Percentiles rank a stretch among this genome's conserved stretches.
These are phyloP conservation scores for Cavia aperea DNA, from an alignment of 2,113 vertebrate genomes.

Conservation along the genomic window DNA sequence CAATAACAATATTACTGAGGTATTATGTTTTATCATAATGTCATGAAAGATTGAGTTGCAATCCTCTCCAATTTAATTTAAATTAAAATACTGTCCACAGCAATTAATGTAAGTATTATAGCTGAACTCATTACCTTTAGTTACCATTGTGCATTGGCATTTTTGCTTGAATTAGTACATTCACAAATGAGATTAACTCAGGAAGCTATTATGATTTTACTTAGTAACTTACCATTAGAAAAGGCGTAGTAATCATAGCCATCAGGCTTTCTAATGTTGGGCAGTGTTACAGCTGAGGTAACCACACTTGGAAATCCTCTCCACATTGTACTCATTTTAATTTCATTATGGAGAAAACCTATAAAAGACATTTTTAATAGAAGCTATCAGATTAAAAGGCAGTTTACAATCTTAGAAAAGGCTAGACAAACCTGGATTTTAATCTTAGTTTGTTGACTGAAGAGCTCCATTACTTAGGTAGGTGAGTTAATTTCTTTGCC, in stretches of 20 bases:
- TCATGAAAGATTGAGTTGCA: not conserved
- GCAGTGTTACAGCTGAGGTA: conserved; percentile 86
- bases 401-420: not conserved
- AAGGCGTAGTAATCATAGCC: conserved; percentile 89
- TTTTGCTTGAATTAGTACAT: conserved; percentile 27
- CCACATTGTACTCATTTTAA: conserved; percentile 80
- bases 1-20: not conserved
- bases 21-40: not conserved
- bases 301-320: conserved; percentile 84
- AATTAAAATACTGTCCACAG: not conserved
- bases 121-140: not conserved
- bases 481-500: not conserved
- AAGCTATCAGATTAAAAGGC: not conserved
- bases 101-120: not conserved
- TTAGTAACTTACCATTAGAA: conserved; percentile 83
- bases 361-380: not conserved
- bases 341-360: conserved; percentile 78
- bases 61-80: not conserved
- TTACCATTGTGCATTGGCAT: not conserved
- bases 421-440: not conserved
- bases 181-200: not conserved
- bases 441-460: not conserved
- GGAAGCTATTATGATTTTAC: not conserved
- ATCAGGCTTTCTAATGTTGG: conserved; percentile 78
- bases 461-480: not conserved